Conservation (phyloP, 2,113 vertebrate species). For the Rhipidura dahli region DNA sequence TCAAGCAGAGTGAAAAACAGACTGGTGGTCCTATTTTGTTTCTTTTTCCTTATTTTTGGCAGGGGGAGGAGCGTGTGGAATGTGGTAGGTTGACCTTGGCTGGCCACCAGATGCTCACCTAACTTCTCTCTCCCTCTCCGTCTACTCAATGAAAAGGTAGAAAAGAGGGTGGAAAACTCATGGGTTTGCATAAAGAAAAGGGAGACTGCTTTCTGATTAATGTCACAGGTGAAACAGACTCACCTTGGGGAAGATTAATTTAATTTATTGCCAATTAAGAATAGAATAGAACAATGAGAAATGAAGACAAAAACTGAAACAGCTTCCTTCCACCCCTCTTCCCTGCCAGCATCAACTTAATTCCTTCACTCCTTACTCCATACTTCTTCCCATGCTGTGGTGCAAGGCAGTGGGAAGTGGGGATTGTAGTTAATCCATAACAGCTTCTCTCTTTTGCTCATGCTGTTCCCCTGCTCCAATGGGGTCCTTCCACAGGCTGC, state of each 20-base stretch:
- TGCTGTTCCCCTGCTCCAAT: neutral
- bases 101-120: neutral
- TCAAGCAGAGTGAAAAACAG: neutral
- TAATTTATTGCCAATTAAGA: neutral
- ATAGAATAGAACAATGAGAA: neutral
- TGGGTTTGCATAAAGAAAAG: neutral
- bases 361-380: neutral
- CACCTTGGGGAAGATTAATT: neutral
- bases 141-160: neutral
- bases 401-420: neutral
- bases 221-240: neutral
- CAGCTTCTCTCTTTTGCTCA: neutral
- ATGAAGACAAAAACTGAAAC: neutral
- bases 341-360: neutral
- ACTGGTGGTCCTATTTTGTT: neutral
- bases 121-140: neutral
- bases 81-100: neutral
- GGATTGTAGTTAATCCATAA: neutral
- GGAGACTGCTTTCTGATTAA: neutral
- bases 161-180: neutral
- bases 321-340: neutral
- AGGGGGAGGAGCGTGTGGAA: accelerated
- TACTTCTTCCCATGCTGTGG: neutral
- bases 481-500: neutral
- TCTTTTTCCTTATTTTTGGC: accelerated